These are phyloP conservation scores for Heliconius ethilla DNA, from an alignment of 2,888 invertebrate genomes.

Conservation along the genomic window DNA sequence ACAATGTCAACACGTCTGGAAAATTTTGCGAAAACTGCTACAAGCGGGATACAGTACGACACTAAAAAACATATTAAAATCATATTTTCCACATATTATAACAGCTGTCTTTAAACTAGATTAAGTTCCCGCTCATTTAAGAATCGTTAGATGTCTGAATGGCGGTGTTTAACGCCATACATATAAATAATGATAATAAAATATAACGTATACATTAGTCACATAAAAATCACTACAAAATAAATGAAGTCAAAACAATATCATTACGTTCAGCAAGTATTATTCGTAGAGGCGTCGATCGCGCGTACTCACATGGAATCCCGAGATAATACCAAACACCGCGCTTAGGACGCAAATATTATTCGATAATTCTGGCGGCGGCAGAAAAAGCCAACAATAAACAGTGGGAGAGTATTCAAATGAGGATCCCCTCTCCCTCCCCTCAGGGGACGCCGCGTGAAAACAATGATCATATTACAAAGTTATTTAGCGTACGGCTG, in stretches of 20 bases:
- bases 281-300: constrained; percentile 47
- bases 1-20: too few relatives aligned
- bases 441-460: constrained; percentile 56
- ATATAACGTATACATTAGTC: background rate
- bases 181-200: background rate
- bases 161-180: background rate
- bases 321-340: constrained; percentile 63
- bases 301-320: constrained; percentile 61
- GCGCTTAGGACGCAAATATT: constrained; percentile 66
- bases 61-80: too few relatives aligned
- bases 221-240: background rate
- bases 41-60: too few relatives aligned
- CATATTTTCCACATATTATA: too few relatives aligned
- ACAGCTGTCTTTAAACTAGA: background rate
- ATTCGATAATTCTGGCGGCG: constrained; percentile 71
- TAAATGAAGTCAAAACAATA: constrained; percentile 11
- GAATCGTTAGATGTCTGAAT: background rate
- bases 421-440: constrained; percentile 53
- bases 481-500: constrained; percentile 70
- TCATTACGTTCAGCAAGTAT: constrained; percentile 31
- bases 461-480: constrained; percentile 80
- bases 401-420: constrained; percentile 72
- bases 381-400: constrained; percentile 69
- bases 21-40: too few relatives aligned
- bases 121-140: background rate